Percentiles rank a stretch among this genome's conserved stretches.
phyloP scores from a whole-genome alignment of 2,888 invertebrate genomes.

The Apantesis nais region DNA sequence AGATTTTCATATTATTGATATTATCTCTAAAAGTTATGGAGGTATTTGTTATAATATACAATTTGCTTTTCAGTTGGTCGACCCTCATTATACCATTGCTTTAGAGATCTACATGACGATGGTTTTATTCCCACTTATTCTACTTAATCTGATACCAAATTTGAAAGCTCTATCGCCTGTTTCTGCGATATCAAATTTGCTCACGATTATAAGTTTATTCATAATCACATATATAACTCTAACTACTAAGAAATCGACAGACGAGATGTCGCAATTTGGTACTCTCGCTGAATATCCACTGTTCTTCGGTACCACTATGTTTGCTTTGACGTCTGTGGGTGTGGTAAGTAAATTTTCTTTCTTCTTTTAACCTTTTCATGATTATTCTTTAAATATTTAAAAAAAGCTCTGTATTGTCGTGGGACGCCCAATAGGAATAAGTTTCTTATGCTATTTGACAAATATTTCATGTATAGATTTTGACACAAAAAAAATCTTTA shows the following conservation, averaged over 20 bases:
- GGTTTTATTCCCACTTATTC: background rate
- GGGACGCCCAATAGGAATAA: too few species aligned
- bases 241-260: background rate
- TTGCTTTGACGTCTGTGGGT: constrained; percentile 93
- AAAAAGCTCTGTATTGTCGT: too few species aligned
- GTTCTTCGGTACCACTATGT: constrained; percentile 93
- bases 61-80: background rate
- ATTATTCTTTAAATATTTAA: too few species aligned
- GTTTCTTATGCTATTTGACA: too few species aligned
- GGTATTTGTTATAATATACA: background rate
- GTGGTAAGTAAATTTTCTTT: constrained; percentile 84
- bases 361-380: too few species aligned
- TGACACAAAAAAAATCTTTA: too few species aligned
- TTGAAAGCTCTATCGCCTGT: background rate
- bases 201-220: background rate
- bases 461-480: too few species aligned
- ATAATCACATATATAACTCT: background rate
- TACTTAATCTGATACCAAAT: constrained; percentile 4
- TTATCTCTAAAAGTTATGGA: background rate
- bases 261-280: constrained; percentile 56
- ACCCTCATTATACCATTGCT: background rate
- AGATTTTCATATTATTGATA: too few species aligned
- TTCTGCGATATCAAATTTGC: background rate
- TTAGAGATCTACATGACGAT: background rate
- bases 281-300: constrained; percentile 66